Evolutionary conservation across 2,888 invertebrate genomes (phyloP).

Genomic region (Halocaridina rubra): DNA sequence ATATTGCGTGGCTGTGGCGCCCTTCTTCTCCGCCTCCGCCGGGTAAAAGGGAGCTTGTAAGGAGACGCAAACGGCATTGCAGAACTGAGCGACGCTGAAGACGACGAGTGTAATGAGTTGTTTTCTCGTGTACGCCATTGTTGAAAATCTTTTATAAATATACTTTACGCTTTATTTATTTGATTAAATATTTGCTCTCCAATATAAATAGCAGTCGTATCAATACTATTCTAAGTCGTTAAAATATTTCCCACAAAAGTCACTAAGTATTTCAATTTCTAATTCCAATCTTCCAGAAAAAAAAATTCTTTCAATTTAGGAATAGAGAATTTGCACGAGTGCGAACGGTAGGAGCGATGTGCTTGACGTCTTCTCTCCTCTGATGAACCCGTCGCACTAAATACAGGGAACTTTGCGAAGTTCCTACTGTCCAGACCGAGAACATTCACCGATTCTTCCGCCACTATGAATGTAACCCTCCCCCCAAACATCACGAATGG

Average conservation of each 20-base stretch:
- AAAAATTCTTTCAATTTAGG: neutral
- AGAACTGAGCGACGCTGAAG: conserved; percentile 85
- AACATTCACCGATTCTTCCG: too few species aligned
- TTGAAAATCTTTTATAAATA: neutral
- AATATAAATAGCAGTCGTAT: neutral
- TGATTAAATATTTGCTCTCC: neutral
- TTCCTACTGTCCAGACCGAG: too few species aligned
- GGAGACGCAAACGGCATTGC: conserved; percentile 85
- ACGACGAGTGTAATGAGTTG: conserved; percentile 84
- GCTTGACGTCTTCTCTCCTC: too few species aligned
- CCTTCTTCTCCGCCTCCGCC: conserved; percentile 84
- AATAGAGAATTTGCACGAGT: too few species aligned
- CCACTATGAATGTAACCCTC: too few species aligned
- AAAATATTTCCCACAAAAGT: neutral
- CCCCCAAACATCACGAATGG: too few species aligned
- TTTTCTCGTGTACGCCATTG: conserved; percentile 68
- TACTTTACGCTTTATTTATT: too few species aligned
- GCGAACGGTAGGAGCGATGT: too few species aligned
- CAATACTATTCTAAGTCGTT: neutral
- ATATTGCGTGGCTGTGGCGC: conserved; percentile 83
- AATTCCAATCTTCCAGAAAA: neutral
- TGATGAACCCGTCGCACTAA: too few species aligned
- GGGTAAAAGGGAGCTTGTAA: conserved; percentile 89
- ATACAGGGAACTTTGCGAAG: too few species aligned
- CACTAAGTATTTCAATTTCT: neutral